phyloP scores from a whole-genome alignment of 2,888 invertebrate genomes.

The Augochlorella aurata region DNA sequence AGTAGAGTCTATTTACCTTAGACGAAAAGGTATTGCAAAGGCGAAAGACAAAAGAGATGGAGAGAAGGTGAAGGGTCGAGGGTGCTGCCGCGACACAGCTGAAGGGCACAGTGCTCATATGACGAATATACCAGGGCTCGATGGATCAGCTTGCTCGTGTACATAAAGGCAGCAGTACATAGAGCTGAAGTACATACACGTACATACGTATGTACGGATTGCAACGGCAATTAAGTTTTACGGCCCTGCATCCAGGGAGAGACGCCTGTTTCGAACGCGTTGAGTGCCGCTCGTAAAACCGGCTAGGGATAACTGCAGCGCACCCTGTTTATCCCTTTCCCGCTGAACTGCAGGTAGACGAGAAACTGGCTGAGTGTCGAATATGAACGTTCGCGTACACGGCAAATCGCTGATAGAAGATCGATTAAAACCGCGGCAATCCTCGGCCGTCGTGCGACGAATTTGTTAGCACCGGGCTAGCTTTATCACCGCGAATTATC shows the following conservation, averaged over 20 bases:
- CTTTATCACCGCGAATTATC: conserved; percentile 6
- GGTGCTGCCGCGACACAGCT: background rate
- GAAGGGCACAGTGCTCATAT: conserved; percentile 13
- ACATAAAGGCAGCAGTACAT: conserved; percentile 42
- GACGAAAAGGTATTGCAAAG: background rate
- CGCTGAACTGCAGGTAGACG: conserved; percentile 42
- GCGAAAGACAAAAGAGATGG: background rate
- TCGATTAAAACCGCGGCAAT: conserved; percentile 49
- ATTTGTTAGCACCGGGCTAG: conserved; percentile 5
- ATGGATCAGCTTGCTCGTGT: conserved; percentile 38
- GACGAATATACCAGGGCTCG: conserved; percentile 37
- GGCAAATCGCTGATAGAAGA: conserved; percentile 45
- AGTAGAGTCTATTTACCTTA: too few species aligned
- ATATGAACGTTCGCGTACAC: conserved; percentile 25
- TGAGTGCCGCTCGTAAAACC: conserved; percentile 75
- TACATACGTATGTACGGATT: conserved; percentile 69
- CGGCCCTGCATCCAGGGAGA: conserved; percentile 73
- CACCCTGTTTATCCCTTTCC: conserved; percentile 63
- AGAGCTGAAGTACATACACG: conserved; percentile 16
- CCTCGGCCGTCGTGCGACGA: conserved; percentile 27
- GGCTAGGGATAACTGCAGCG: conserved; percentile 63
- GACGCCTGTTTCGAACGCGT: conserved; percentile 76
- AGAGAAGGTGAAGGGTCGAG: background rate
- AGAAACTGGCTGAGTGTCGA: conserved; percentile 34
- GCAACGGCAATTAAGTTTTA: conserved; percentile 80